Evolutionary conservation across 2,797 vertebrate species (phyloP), one percentile per base, ranked within the genome.

Genomic region (Lutjanus campechanus): DNA sequence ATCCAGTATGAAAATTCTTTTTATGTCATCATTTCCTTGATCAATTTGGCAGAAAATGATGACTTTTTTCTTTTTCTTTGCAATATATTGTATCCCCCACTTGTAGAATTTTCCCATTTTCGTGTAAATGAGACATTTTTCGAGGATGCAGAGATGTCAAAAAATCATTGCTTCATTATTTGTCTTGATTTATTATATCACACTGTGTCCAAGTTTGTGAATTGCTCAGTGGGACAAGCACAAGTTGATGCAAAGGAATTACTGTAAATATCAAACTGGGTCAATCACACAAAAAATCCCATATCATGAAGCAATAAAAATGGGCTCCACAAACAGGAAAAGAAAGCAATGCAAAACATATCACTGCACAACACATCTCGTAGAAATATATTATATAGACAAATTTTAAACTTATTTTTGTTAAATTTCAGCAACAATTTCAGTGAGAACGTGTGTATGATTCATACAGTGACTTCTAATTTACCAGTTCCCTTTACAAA

Each of bases 1-100:
- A 8, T 1, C 1, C n/a, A 29, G 10, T 17, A 17, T 6, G 16
- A 4, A 5, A 1, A 3, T 9, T 7, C 1, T 10, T 50, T 20
- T 19, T 16, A 22, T 11, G 15, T 64, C 44, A 3, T 17, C 3
- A 41, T 41, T 41, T 53, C 36, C 7, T 20, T 40, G 16, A 40
- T 0, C 17, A 20, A 40, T 40, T 40, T 29, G 19, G 1, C 25
- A 66, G 61, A 46, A 25, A 63, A 16, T 17, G 4, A 29, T 17
- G 47, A 11, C 4, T 11, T 25, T 1, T 17, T 17, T 25, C 1
- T 41, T 3, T 22, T 69, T 44, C 15, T 17, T 20, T 25, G 25
- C 25, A 25, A 25, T 25, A 25, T n/a, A n/a, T n/a, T n/a, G n/a
- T n/a, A n/a, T n/a, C n/a, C n/a, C n/a, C n/a, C n/a, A n/a, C n/a